phyloP scores from a whole-genome alignment of 2,113 vertebrate genomes.

The Melanocharis versteri region DNA sequence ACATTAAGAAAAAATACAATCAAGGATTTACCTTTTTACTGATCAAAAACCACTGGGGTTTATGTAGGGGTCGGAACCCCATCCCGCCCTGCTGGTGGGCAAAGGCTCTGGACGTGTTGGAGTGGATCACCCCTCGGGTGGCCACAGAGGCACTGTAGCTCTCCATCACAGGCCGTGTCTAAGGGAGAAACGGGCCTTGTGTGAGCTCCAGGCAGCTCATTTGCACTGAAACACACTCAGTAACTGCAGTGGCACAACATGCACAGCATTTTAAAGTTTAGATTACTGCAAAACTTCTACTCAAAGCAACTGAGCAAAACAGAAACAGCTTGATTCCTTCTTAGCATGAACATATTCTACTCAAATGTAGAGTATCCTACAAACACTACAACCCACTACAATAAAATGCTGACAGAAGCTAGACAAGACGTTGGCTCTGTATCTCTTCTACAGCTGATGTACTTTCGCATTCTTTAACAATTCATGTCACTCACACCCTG shows the following conservation, averaged over 20 bases:
- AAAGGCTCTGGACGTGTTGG: slow-evolving; percentile 79
- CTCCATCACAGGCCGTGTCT: slow-evolving; percentile 80
- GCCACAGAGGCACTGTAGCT: slow-evolving; percentile 85
- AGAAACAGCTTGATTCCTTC: not conserved
- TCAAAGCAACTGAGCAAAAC: not conserved
- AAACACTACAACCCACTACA: not conserved
- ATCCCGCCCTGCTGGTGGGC: slow-evolving; percentile 77
- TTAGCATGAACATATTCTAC: not conserved
- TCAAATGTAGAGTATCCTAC: not conserved
- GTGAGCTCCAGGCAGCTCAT: not conserved
- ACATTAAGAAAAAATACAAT: no score
- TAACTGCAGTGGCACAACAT: not conserved
- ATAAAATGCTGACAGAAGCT: not conserved
- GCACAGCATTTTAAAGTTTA: not conserved
- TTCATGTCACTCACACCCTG: not conserved
- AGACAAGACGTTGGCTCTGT: not conserved
- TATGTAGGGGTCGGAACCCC: slow-evolving; percentile 91
- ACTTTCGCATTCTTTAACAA: not conserved
- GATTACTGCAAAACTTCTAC: not conserved
- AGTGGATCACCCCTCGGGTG: slow-evolving; percentile 89
- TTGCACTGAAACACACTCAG: not conserved
- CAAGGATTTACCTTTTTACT: slow-evolving; percentile 82
- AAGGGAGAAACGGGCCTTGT: not conserved
- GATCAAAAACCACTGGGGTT: slow-evolving; percentile 91
- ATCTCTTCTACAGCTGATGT: not conserved